phyloP scores from a whole-genome alignment of 2,797 vertebrate genomes.

The Squalus acanthias region DNA sequence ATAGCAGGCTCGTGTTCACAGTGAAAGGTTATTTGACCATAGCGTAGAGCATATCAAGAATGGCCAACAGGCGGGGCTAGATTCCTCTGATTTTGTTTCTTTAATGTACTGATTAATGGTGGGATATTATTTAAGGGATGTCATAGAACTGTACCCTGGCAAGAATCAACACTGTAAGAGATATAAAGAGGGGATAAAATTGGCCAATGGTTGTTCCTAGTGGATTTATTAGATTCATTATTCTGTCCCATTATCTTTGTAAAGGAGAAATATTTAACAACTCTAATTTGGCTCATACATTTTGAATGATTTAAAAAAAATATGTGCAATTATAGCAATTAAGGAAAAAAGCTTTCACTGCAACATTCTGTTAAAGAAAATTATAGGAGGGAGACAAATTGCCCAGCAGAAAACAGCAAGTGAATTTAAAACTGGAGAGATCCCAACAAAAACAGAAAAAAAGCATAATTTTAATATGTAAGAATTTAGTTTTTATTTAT shows the following conservation, averaged over 20 bases:
- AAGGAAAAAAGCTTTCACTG: neutral
- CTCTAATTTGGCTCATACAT: neutral
- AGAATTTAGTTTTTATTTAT: neutral
- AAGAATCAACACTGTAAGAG: neutral
- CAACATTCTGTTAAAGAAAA: neutral
- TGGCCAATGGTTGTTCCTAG: neutral
- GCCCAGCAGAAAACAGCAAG: neutral
- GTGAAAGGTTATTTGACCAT: neutral
- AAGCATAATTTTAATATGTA: neutral
- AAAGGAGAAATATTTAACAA: slow-evolving; percentile 1
- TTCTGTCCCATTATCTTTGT: neutral
- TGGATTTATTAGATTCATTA: slow-evolving; percentile 9
- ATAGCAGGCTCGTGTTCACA: neutral
- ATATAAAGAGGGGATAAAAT: neutral
- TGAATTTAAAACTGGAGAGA: neutral
- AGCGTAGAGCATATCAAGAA: neutral
- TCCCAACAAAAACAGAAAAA: neutral
- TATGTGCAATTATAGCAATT: neutral
- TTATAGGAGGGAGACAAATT: neutral
- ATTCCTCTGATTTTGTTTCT: neutral
- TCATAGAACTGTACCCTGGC: neutral
- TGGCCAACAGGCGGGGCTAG: too few relatives aligned
- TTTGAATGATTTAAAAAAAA: neutral
- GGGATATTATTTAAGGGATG: neutral
- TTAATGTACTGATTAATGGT: neutral